Evolutionary conservation across 2,888 invertebrate genomes (phyloP).

Genomic region (Tipula helvola): DNA sequence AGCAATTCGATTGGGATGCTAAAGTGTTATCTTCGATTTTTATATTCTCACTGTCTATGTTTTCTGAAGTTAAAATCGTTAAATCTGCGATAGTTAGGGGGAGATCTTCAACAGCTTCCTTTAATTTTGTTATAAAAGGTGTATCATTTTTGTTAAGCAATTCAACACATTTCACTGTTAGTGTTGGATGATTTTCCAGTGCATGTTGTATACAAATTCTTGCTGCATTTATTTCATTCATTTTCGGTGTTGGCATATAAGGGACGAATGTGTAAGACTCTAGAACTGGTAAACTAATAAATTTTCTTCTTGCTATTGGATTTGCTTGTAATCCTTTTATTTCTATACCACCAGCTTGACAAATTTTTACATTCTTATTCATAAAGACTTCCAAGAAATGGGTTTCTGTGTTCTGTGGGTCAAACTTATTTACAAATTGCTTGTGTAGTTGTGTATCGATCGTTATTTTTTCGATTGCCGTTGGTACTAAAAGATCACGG

Average conservation of each 20-base stretch:
- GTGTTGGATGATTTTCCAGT: conserved; percentile 52
- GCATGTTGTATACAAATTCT: no score
- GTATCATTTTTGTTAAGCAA: conserved; percentile 37
- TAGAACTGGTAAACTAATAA: no score
- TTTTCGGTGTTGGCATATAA: no score
- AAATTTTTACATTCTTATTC: conserved; percentile 24
- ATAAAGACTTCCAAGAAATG: conserved; percentile 15
- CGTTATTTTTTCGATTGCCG: conserved; percentile 55
- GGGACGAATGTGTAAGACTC: no score
- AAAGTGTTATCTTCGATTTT: conserved; percentile 50
- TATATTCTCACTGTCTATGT: conserved; percentile 37
- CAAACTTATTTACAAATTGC: conserved; percentile 31
- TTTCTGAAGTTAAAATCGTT: conserved; percentile 36
- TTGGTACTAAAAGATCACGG: conserved; percentile 60
- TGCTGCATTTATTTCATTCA: no score
- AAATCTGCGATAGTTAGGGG: conserved; percentile 58
- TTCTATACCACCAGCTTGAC: conserved; percentile 15
- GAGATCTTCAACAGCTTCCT: conserved; percentile 49
- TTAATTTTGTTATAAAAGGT: conserved; percentile 42
- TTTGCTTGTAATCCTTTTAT: no score
- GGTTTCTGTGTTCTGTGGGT: conserved; percentile 21
- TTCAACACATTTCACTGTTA: conserved; percentile 49
- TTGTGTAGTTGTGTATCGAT: conserved; percentile 53
- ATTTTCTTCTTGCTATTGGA: no score
- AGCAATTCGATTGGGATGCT: conserved; percentile 26